Percentiles rank a stretch among this genome's conserved stretches.
These are phyloP conservation scores for Andrena fulva DNA, from an alignment of 2,888 invertebrate genomes.

Conservation along the genomic window DNA sequence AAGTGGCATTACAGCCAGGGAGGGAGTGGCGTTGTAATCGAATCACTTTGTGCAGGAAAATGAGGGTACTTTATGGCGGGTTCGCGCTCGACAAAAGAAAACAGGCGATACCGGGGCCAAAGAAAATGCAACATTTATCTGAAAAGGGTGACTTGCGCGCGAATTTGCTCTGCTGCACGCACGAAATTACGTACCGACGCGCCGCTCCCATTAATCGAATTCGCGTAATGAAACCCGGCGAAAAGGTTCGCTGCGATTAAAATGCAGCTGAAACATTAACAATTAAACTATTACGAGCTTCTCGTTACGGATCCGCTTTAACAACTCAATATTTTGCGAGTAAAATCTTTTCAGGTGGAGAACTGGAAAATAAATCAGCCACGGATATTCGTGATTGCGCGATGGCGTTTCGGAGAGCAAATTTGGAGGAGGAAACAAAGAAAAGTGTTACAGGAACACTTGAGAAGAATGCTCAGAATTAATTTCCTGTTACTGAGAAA, in stretches of 20 bases:
- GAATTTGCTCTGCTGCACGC: constrained; percentile 19
- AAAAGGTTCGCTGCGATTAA: constrained; percentile 21
- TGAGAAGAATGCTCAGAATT: no score
- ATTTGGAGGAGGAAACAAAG: no score
- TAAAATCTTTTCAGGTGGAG: background rate
- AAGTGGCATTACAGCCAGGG: constrained; percentile 44
- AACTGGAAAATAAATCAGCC: background rate
- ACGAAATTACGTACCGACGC: background rate
- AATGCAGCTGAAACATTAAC: background rate
- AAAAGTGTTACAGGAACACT: no score
- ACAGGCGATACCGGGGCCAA: constrained; percentile 33
- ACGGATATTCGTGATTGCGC: no score
- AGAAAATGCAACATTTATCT: constrained; percentile 41
- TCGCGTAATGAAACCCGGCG: background rate
- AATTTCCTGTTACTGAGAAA: no score
- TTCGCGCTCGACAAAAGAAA: constrained; percentile 49
- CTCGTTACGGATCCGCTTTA: background rate
- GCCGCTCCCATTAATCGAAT: constrained; percentile 16
- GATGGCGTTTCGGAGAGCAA: no score
- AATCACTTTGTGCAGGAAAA: constrained; percentile 54
- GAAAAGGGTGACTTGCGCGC: background rate
- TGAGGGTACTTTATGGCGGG: constrained; percentile 48
- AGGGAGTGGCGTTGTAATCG: constrained; percentile 38
- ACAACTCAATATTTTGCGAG: background rate
- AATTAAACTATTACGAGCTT: constrained; percentile 4